Evolutionary conservation across 2,113 vertebrate species (phyloP).

Genomic region (Tychaedon coryphoeus): DNA sequence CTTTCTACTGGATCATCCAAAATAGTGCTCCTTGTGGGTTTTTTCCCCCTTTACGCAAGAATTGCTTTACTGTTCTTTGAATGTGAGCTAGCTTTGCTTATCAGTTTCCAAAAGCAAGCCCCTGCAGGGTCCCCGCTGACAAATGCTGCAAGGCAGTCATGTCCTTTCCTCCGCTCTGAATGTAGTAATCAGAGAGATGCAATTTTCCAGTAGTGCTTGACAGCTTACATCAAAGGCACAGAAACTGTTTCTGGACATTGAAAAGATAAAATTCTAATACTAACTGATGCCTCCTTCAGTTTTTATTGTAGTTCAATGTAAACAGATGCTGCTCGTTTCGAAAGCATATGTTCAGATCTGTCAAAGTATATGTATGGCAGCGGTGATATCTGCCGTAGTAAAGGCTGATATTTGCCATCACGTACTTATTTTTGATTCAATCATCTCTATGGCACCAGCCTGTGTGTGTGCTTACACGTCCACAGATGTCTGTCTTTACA

Average conservation of each 20-base stretch:
- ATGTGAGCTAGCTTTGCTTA: slow-evolving; percentile 18
- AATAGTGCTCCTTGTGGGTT: neutral
- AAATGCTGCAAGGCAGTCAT: slow-evolving; percentile 18
- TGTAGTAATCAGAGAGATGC: slow-evolving; percentile 16
- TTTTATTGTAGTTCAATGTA: slow-evolving; percentile 55
- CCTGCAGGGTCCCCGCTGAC: slow-evolving; percentile 4
- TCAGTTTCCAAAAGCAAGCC: slow-evolving; percentile 25
- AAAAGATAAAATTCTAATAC: slow-evolving; percentile 67
- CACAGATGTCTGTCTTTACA: neutral
- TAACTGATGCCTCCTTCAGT: slow-evolving; percentile 48
- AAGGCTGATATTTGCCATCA: neutral
- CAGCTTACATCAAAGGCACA: slow-evolving; percentile 63
- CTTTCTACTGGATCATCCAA: neutral
- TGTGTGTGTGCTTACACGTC: neutral
- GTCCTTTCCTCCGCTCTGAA: neutral
- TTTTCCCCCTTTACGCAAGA: neutral
- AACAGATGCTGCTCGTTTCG: slow-evolving; percentile 52
- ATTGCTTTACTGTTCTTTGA: neutral
- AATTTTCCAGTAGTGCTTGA: slow-evolving; percentile 63
- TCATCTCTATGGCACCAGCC: neutral
- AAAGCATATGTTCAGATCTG: slow-evolving; percentile 4
- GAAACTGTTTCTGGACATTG: slow-evolving; percentile 62
- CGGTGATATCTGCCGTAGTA: neutral
- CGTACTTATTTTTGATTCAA: neutral
- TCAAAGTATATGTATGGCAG: neutral